phyloP scores from a whole-genome alignment of 2,888 invertebrate genomes.

The Periphyllus acericola region DNA sequence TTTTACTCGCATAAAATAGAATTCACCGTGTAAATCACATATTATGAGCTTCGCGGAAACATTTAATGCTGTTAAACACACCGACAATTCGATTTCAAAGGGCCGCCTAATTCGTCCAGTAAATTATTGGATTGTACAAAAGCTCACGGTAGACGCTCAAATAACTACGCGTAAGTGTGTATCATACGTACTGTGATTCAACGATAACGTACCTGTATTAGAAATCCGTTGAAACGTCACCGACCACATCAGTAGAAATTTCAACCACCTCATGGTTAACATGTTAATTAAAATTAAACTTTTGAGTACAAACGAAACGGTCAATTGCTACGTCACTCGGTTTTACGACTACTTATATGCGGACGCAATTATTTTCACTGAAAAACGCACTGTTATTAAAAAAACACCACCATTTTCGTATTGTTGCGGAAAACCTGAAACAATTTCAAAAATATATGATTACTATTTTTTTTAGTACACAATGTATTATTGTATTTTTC shows the following conservation, averaged over 20 bases:
- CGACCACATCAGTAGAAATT: constrained; percentile 14
- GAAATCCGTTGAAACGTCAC: constrained; percentile 49
- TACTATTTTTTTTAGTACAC: neutral
- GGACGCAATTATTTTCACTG: neutral
- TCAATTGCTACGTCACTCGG: neutral
- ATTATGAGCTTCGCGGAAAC: neutral
- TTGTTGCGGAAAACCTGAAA: constrained; percentile 19
- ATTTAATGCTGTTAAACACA: neutral
- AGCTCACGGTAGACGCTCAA: neutral
- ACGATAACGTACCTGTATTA: constrained; percentile 37
- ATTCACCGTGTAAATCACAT: neutral
- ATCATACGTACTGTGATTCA: neutral
- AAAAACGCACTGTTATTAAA: constrained; percentile 1
- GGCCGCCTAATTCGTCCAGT: too few species aligned
- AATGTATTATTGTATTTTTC: too few species aligned
- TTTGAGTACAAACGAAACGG: neutral
- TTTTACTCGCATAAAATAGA: neutral
- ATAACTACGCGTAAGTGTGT: too few species aligned
- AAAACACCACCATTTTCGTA: constrained; percentile 15
- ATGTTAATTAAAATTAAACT: constrained; percentile 23
- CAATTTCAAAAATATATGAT: neutral
- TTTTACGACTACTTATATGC: neutral
- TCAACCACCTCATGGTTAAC: constrained; percentile 15
- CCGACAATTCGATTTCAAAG: neutral
- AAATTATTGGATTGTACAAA: too few species aligned